phyloP scores from a whole-genome alignment of 1,140 invertebrate species.

The Cotesia glomerata region DNA sequence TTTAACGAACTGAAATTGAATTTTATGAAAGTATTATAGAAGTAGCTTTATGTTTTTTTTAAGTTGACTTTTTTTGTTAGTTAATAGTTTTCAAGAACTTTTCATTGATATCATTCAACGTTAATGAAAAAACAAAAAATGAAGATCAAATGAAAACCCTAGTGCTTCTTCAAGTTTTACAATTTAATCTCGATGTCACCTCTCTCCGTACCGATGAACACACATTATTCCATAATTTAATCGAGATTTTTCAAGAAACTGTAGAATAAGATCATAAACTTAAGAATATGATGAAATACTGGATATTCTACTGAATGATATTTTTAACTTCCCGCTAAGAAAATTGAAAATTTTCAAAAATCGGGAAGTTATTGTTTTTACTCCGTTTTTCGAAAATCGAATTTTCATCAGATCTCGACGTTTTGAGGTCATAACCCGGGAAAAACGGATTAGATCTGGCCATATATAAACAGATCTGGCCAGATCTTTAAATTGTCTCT shows the following conservation, averaged over 20 bases:
- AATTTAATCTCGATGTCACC: slow-evolving; percentile 24
- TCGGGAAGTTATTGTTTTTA: too few relatives aligned
- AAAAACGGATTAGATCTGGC: too few relatives aligned
- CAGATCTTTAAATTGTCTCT: too few relatives aligned
- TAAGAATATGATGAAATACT: background rate
- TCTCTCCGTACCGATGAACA: slow-evolving; percentile 6
- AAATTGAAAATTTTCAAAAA: too few relatives aligned
- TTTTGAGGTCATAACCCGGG: too few relatives aligned
- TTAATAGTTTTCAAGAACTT: background rate
- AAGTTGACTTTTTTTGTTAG: background rate
- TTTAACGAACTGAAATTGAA: too few relatives aligned
- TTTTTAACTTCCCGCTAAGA: too few relatives aligned
- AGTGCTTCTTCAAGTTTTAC: slow-evolving; percentile 12
- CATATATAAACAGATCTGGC: too few relatives aligned
- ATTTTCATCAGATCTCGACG: too few relatives aligned
- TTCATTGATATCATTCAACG: slow-evolving; percentile 7
- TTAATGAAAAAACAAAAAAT: background rate
- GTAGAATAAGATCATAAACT: background rate
- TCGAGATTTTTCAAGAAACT: slow-evolving; percentile 10
- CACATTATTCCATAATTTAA: slow-evolving; percentile 22
- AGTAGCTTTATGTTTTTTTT: background rate
- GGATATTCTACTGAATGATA: background rate
- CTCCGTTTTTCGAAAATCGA: too few relatives aligned
- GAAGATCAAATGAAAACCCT: background rate
- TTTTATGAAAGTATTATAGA: too few relatives aligned